These are phyloP conservation scores for Plagodis dolabraria DNA, from an alignment of 2,888 invertebrate genomes.

Conservation along the genomic window DNA sequence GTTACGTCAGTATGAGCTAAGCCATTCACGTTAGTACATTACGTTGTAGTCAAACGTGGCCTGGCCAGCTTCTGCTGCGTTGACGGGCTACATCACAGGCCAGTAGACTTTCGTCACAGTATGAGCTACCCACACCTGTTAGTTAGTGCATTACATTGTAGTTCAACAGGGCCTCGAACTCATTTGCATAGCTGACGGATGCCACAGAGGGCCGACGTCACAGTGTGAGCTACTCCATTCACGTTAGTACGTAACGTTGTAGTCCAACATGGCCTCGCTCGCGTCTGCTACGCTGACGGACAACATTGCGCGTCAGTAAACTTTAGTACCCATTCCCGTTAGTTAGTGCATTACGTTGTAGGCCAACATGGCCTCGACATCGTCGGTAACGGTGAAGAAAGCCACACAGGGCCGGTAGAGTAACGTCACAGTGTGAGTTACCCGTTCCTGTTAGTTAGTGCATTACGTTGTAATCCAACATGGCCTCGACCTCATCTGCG, in stretches of 20 bases:
- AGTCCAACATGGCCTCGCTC: constrained; percentile 68
- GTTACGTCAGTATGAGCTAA: no score
- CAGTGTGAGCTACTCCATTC: no score
- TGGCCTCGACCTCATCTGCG: constrained; percentile 70
- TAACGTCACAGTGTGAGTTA: neutral
- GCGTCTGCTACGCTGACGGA: constrained; percentile 71
- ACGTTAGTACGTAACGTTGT: constrained; percentile 54
- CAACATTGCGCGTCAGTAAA: constrained; percentile 41
- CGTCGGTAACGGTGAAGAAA: constrained; percentile 69
- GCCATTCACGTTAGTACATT: constrained; percentile 3
- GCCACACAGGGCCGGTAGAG: constrained; percentile 41
- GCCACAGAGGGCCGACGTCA: constrained; percentile 42
- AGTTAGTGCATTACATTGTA: constrained; percentile 61
- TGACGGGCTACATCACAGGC: constrained; percentile 55
- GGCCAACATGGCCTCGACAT: constrained; percentile 68
- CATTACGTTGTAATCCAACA: constrained; percentile 71
- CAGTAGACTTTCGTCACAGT: neutral
- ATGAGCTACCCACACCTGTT: neutral
- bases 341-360: constrained; percentile 61
- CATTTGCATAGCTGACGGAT: constrained; percentile 68
- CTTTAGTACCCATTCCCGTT: neutral
- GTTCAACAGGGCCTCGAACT: constrained; percentile 68
- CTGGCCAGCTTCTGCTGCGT: constrained; percentile 73
- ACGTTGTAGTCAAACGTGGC: constrained; percentile 72
- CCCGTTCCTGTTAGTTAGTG: neutral